Percentiles rank a stretch among this genome's conserved stretches.
Evolutionary conservation across 2,797 vertebrate genomes (phyloP).

Genomic region (Parotocinclus haroldoi): DNA sequence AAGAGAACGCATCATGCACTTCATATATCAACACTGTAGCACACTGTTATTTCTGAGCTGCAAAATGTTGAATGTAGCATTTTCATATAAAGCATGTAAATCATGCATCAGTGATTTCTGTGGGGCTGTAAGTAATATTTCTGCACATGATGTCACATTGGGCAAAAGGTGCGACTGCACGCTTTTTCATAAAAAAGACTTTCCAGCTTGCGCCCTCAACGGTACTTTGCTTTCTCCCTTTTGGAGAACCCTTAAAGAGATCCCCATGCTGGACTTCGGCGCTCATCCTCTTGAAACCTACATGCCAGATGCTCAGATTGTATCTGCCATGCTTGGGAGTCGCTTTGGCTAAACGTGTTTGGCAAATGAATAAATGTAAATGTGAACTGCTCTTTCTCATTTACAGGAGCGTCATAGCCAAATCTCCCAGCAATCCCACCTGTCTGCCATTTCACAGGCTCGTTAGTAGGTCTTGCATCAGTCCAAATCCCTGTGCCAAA

Average conservation of each 20-base stretch:
- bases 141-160: too few relatives aligned
- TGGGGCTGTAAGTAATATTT: too few relatives aligned
- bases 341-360: neutral
- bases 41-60: too few relatives aligned
- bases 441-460: neutral
- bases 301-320: neutral
- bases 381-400: neutral
- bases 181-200: too few relatives aligned
- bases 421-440: conserved; percentile 10
- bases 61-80: too few relatives aligned
- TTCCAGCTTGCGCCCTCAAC: too few relatives aligned
- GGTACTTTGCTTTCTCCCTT: neutral
- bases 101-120: too few relatives aligned
- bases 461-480: neutral
- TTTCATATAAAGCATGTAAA: too few relatives aligned
- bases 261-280: neutral
- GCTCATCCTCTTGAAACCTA: neutral
- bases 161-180: too few relatives aligned
- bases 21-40: too few relatives aligned
- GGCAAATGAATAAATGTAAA: neutral
- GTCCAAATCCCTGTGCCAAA: neutral
- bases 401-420: neutral
- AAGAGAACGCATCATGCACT: too few relatives aligned
- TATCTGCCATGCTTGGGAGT: neutral
- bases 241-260: neutral